Evolutionary conservation across 2,888 invertebrate genomes (phyloP), one percentile per base, ranked within the genome.

Genomic region (Globia sparganii): DNA sequence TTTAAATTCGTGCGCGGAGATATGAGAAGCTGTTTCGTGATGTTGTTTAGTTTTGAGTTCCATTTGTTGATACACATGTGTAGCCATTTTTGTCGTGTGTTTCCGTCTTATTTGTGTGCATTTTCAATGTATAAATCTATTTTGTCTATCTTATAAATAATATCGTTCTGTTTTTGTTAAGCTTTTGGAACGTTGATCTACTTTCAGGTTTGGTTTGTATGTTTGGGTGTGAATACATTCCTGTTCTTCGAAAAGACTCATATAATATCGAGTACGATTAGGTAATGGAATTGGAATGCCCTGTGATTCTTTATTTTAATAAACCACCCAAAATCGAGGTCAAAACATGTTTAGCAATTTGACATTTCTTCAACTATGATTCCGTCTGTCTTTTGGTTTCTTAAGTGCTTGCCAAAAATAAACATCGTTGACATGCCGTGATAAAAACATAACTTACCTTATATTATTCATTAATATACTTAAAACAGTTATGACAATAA

Each of bases 1-100:
- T 81, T 85, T 66, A 72, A 66, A 86, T 83, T 73, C 40, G 53
- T 40, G 70, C 21, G 78, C 28, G 3, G 43, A 81, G 61, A 62
- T 73, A 69, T 72, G 68, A 70, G 71, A 74, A 61, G 61, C 61
- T 69, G 53, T 72, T 78, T 61, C n/a, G 40, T 61, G 28, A 68
- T 58, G 56, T 82, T 66, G 43, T 56, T 65, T 58, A 78, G 67
- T 71, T 61, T 28, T 49, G 28, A 56, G 66, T 74, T 49, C 37
- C 34, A 37, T 79, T 78, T 71, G 66, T 85, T 71, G 49, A 67
- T 62, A 21, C 15, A 5, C 46, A 25, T 61, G 49, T 67, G 13
- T 0, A 15, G 31, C 61, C 31, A 31, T 75, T 46, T 75, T 56
- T 58, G 40, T 43, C 21, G 4, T 65, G n/a, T 28, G 28, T 46